Conservation (phyloP, 2,797 vertebrate species). For the Petrocephalus schoutedeni region DNA sequence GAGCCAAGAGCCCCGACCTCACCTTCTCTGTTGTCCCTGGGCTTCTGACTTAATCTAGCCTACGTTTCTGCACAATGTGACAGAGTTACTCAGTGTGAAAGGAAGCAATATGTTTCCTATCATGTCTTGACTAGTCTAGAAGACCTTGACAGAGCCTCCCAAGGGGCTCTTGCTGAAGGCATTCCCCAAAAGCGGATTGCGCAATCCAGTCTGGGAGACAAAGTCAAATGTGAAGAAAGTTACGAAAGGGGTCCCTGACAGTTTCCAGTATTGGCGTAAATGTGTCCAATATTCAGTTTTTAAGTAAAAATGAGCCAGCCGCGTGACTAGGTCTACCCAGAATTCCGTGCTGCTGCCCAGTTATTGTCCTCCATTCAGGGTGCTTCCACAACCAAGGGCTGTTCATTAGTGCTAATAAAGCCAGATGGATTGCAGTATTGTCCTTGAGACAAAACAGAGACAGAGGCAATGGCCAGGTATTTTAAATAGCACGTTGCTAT, state of each 20-base stretch:
- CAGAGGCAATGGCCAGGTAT: not conserved
- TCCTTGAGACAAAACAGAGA: not conserved
- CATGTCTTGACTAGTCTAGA: not conserved
- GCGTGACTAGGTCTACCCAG: not conserved
- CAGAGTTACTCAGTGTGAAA: not conserved
- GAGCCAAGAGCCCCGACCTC: not conserved
- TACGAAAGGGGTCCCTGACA: not conserved
- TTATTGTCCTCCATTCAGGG: not conserved
- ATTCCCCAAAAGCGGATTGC: not conserved
- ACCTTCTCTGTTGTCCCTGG: not conserved
- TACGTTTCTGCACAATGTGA: not conserved
- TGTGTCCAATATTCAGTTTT: not conserved
- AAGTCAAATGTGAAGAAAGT: not conserved
- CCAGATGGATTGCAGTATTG: not conserved
- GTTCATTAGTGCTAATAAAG: not conserved
- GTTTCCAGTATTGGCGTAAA: not conserved
- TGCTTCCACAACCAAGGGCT: not conserved
- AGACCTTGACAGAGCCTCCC: not conserved
- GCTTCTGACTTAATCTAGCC: not conserved
- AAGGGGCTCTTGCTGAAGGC: not conserved
- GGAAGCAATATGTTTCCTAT: not conserved
- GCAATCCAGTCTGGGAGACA: not conserved
- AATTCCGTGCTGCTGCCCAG: not conserved
- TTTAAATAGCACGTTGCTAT: not conserved
- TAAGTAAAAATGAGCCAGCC: not conserved